Base-by-base conservation (phyloP, 2,888 invertebrate species). In the Morpho achilles region DNA sequence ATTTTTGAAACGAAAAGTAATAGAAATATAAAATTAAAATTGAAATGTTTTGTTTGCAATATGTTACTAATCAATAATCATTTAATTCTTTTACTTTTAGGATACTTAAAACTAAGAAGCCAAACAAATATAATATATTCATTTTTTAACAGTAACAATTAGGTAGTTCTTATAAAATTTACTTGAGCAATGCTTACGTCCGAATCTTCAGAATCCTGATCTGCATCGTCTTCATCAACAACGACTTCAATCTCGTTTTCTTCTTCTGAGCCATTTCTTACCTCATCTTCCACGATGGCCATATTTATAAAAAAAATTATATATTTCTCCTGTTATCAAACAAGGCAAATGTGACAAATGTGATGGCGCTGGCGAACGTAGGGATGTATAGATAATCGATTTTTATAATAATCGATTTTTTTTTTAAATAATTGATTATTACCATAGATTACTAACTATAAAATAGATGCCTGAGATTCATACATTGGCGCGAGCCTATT, bases 211-310 rank as follows among this genome's bases (percentile, higher is more conserved):
- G 87, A 84, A 66, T 90, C 89, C 63, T 82, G 84, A 47, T 88
- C 88, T 48, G 72, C 80, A 55, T 85, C 88, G 55, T 87, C 85
- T 58, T 87, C 89, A 59, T 87, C 90, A 44, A 87, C 82, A 3
- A 86, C 84, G 3, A 87, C 85, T 72, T 87, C 88, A 69, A 87
- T 85, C 69, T 87, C 88, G 74, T 87, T 87, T 64, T 89, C 90
- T 62, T 88, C 89, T 67, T 85, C 87, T 3, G 87, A 88, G 59
- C 87, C 89, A 79, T 87, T 87, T 66, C 83, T 77, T 59, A 87
- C 82, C 71, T 88, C 89, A 63, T 89, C 89, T 69, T 90, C 90
- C 32, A 90, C 89, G 56, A 89, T 84, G 69, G 89, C 89, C 90
- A 90, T 90, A 65, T 73, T 69, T 66, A 8, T 8, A 56, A 67